These are phyloP conservation scores for Tautogolabrus adspersus DNA, from an alignment of 2,113 vertebrate species.

Conservation along the genomic window DNA sequence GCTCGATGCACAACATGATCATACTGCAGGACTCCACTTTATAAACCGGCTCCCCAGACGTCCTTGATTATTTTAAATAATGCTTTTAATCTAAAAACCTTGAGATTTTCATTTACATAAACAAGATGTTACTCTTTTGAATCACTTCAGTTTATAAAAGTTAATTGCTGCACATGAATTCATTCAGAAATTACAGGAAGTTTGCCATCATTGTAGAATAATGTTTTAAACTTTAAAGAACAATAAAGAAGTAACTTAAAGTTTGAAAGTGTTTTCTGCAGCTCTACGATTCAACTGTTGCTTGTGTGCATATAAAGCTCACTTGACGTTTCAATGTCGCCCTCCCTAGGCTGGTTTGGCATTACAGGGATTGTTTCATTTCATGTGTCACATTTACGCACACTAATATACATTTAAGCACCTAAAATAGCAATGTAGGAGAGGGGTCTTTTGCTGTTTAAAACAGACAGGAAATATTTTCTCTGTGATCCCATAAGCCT, in stretches of 20 bases:
- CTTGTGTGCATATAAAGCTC: background rate
- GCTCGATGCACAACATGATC: constrained; percentile 20
- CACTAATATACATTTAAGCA: background rate
- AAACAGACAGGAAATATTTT: constrained; percentile 30
- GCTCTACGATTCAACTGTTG: background rate
- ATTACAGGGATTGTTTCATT: background rate
- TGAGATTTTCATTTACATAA: background rate
- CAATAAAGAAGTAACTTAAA: background rate
- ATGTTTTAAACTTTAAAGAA: background rate
- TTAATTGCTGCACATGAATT: background rate
- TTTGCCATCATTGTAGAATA: background rate
- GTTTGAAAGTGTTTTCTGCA: background rate
- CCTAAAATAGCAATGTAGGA: background rate
- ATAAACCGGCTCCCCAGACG: background rate
- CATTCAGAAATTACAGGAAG: background rate
- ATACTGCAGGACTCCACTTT: background rate
- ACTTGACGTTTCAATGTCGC: constrained; percentile 59
- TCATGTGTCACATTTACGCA: background rate
- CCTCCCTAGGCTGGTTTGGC: constrained; percentile 65
- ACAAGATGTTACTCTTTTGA: background rate
- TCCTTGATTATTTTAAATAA: background rate
- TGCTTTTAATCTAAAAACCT: constrained; percentile 1
- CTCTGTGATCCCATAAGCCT: constrained; percentile 33
- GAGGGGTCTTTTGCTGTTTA: background rate
- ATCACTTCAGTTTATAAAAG: background rate